Evolutionary conservation across 1,140 invertebrate genomes (phyloP).

Genomic region (Drosophila miranda): DNA sequence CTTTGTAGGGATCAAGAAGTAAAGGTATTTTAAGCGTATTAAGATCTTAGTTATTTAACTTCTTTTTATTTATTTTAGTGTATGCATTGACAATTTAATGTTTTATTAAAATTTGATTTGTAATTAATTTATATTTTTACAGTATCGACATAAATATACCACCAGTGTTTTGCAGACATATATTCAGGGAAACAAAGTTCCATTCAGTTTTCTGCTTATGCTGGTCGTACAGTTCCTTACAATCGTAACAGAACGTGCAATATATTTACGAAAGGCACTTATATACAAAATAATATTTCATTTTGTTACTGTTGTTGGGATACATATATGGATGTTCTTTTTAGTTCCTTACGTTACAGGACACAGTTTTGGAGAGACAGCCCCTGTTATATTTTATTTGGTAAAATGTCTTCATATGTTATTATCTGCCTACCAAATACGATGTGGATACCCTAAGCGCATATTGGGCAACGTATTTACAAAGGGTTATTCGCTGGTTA

Average conservation of each 20-base stretch:
- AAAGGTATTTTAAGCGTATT: no score
- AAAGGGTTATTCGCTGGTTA: slow-evolving; percentile 95
- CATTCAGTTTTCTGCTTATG: slow-evolving; percentile 97
- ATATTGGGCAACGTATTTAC: slow-evolving; percentile 98
- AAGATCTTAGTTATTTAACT: no score
- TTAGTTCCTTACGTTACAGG: slow-evolving; percentile 95
- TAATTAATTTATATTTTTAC: slow-evolving; percentile 51
- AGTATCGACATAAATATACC: slow-evolving; percentile 91
- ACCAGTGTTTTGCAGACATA: slow-evolving; percentile 88
- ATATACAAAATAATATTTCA: slow-evolving; percentile 96
- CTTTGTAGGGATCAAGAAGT: no score
- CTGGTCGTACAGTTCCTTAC: slow-evolving; percentile 95
- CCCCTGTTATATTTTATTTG: slow-evolving; percentile 97
- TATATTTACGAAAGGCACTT: slow-evolving; percentile 97
- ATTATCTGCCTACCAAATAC: slow-evolving; percentile 96
- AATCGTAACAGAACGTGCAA: slow-evolving; percentile 96
- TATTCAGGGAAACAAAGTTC: slow-evolving; percentile 96
- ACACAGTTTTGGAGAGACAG: slow-evolving; percentile 92
- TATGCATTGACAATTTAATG: no score
- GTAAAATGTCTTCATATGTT: slow-evolving; percentile 97
- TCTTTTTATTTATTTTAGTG: no score
- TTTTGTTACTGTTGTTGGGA: slow-evolving; percentile 92
- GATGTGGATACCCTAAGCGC: slow-evolving; percentile 96
- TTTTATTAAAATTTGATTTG: slow-evolving; percentile 4
- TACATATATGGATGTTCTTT: slow-evolving; percentile 99